Base-by-base conservation (phyloP, 2,888 invertebrate genomes). In the Hololepta plana region DNA sequence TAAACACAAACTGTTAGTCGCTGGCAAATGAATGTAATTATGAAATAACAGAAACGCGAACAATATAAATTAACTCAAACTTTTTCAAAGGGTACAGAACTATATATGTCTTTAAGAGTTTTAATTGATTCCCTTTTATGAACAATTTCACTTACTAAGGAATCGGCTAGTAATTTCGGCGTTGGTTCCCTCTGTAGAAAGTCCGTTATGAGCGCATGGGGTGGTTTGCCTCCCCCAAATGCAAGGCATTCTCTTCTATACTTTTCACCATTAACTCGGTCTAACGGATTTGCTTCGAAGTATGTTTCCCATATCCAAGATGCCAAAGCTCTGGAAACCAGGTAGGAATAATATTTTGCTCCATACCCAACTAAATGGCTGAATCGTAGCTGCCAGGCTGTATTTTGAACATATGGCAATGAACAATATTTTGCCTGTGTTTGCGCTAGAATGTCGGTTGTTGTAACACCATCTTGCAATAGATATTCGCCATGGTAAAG, bases 351-450 rank as follows among this genome's bases (percentile, higher is more conserved):
- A 58, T 98, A 98, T 55, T 93, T 95, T 0, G 95, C 95, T 19
- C 98, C 98, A 55, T 99, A 99, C 2, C 95, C 93, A 3, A 95
- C 84, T 28, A 98, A 60, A 56, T 98, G 98, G 33, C 88, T 82
- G 59, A 98, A 98, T 31, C 95, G 64, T 41, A 88, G 64, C 46
- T 95, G 93, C 91, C 91, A 95, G 2, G 91, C 88, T 69, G 95
- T 93, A 44, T 87, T 72, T 29, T 72, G 63, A 1, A 93, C 79
- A 46, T 88, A 80, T 0, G 88, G 84, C 26, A 95, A 55, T 8
- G 77, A 72, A 43, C 88, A 90, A 54, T 87, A 91, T 39, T 73
- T 15, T 15, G 65, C 63, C 51, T 93, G 93, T 7, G 80, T 69
- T 28, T 72, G 59, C 13, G 69, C 67, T 22, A 93, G 54, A 5